phyloP scores from a whole-genome alignment of 2,113 vertebrate species.

The Aptenodytes forsteri region DNA sequence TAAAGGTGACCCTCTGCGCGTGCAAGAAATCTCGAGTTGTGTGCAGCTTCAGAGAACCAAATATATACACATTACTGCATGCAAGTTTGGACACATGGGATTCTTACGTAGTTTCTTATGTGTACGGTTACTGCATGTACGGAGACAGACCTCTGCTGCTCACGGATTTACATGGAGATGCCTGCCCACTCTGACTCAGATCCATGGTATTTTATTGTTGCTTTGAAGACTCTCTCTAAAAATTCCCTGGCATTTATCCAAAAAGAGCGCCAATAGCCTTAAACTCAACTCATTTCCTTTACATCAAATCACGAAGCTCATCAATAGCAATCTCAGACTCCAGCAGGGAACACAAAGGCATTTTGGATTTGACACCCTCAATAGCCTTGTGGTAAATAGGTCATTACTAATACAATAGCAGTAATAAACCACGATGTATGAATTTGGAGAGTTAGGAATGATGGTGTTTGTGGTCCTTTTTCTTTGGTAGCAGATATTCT shows the following conservation, averaged over 20 bases:
- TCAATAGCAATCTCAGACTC: background rate
- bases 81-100: accelerated
- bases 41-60: background rate
- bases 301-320: background rate
- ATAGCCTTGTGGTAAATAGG: background rate
- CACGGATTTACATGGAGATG: background rate
- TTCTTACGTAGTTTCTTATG: background rate
- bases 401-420: background rate
- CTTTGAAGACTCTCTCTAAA: background rate
- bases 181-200: background rate
- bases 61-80: accelerated
- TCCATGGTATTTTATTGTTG: background rate
- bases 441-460: background rate
- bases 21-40: background rate
- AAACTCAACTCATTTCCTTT: conserved; percentile 1
- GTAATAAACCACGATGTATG: background rate
- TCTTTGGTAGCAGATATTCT: background rate
- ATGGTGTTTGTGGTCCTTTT: background rate
- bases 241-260: background rate
- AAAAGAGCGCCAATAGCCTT: background rate
- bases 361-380: background rate
- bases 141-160: background rate
- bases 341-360: background rate
- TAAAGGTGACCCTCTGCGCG: background rate
- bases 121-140: accelerated